Evolutionary conservation across 2,113 vertebrate genomes (phyloP).

Genomic region (Mungos mungo): DNA sequence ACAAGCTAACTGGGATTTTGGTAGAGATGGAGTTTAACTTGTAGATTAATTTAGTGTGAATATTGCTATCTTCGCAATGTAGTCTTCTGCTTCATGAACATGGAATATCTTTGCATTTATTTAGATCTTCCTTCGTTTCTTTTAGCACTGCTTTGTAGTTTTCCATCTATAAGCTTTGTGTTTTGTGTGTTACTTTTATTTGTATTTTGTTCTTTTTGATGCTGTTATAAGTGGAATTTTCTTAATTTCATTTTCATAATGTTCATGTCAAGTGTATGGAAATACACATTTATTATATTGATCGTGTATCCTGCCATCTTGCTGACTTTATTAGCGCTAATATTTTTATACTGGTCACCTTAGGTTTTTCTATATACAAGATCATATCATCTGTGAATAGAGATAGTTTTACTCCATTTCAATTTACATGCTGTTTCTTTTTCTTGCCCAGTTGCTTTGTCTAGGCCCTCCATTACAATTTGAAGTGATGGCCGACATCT

Average conservation of each 20-base stretch:
- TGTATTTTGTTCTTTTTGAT: background rate
- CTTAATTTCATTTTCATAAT: background rate
- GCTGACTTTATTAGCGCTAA: background rate
- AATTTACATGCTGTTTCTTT: background rate
- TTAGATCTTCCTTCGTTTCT: background rate
- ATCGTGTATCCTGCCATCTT: background rate
- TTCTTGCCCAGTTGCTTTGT: background rate
- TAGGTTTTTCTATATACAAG: background rate
- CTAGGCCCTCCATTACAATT: background rate
- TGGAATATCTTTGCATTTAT: background rate
- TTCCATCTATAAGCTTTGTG: background rate
- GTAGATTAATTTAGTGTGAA: background rate
- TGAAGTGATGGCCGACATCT: background rate
- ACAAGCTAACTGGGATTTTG: background rate
- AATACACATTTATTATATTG: background rate
- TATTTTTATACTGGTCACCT: background rate
- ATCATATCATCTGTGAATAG: background rate
- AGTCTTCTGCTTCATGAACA: background rate
- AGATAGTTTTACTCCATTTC: background rate
- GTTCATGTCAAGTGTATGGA: background rate
- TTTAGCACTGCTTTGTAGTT: background rate
- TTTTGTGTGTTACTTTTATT: background rate
- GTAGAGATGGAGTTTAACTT: background rate
- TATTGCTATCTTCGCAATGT: background rate
- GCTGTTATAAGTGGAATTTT: background rate